These are phyloP conservation scores for Chromobotia macracanthus DNA, from an alignment of 2,797 vertebrate species.

Conservation along the genomic window DNA sequence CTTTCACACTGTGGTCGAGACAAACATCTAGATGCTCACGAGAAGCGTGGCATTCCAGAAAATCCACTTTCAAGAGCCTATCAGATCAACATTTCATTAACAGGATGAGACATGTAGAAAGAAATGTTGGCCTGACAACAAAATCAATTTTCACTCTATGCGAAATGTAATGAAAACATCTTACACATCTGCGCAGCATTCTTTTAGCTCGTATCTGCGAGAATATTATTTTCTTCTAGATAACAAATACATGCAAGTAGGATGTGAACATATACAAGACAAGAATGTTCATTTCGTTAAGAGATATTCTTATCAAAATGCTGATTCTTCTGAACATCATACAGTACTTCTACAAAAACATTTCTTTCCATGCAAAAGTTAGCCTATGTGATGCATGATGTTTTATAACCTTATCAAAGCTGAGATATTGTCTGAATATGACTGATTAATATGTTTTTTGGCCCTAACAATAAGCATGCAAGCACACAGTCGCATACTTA, in stretches of 20 bases:
- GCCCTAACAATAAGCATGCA: neutral
- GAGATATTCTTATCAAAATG: neutral
- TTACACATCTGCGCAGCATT: neutral
- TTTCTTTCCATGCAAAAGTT: neutral
- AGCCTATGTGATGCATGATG: neutral
- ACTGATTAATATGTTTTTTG: neutral
- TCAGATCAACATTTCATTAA: slow-evolving; percentile 32
- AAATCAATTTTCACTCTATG: slow-evolving; percentile 8
- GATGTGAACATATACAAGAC: slow-evolving; percentile 6
- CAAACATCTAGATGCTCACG: neutral
- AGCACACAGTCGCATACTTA: slow-evolving; percentile 13
- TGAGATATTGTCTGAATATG: slow-evolving; percentile 10
- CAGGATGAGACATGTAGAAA: slow-evolving; percentile 34
- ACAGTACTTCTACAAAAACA: slow-evolving; percentile 3
- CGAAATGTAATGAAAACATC: slow-evolving; percentile 5
- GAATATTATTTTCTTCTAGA: slow-evolving; percentile 22
- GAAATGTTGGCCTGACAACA: slow-evolving; percentile 4
- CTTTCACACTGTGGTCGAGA: neutral
- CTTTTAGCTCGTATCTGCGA: neutral
- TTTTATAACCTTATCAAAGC: slow-evolving; percentile 15
- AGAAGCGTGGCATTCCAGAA: slow-evolving; percentile 30
- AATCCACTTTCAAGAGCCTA: slow-evolving; percentile 33
- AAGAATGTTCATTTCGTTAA: neutral
- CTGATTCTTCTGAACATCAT: slow-evolving; percentile 11
- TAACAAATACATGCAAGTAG: neutral